Evolutionary conservation across 2,113 vertebrate species (phyloP), one percentile per base, ranked within the genome.

Genomic region (Seriola aureovittata): DNA sequence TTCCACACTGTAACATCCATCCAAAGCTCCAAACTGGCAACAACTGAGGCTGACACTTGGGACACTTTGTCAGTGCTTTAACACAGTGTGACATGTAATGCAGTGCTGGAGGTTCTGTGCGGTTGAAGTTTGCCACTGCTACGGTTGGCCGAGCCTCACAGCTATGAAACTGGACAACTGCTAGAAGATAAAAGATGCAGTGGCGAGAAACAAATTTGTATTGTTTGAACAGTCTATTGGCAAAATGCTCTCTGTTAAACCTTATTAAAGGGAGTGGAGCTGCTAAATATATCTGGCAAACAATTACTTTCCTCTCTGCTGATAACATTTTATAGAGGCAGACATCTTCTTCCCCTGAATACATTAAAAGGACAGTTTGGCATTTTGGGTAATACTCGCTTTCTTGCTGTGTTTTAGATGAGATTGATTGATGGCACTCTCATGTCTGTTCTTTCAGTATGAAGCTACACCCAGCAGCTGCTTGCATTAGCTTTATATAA

Each of bases 51-150:
- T 44, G 76, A 84, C 66, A 69, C 67, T 67, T 34, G 40, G 40
- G 52, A 74, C 71, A n/a, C 40, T 71, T 67, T 65, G 70, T 36
- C 63, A 25, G 23, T 16, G 40, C 73, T 83, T 83, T 77, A 81
- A 83, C 55, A 42, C 48, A 74, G 52, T 46, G 16, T 71, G 77
- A 86, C 71, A 38, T 71, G 38, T 76, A 36, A 77, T 80, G 62
- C 52, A 25, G 2, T 6, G 58, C 66, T 8, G 6, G 21, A 16
- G 57, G 76, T 50, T 40, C 38, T 10, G 67, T 80, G 69, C 75
- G 21, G 58, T 12, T 57, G 40, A 62, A 10, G 60, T 55, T 57
- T 65, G 48, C 68, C 66, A 40, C 50, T 5, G 52, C 58, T 16
- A 50, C n/a, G 57, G 60, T 44, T 46, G 50, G 32, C 32, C 46